Evolutionary conservation across 2,113 vertebrate genomes (phyloP), one percentile per base, ranked within the genome.

Genomic region (Orientallactaga bullata): DNA sequence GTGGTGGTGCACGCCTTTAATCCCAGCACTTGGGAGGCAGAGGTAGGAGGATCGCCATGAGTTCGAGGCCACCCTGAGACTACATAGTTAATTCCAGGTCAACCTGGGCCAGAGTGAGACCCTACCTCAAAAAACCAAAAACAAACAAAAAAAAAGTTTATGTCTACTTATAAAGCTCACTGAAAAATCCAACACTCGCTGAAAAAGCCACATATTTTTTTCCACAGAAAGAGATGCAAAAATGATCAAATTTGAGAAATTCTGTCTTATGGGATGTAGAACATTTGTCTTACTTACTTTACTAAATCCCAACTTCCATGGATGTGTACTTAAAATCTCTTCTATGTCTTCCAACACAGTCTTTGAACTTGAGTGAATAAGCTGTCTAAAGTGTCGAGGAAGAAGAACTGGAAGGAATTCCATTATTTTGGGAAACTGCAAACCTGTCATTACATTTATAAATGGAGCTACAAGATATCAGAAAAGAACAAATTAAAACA

Each of bases 291-390:
- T 95, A 97, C 98, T 98, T 96, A 98, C 98, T 93, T 63, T 97
- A 69, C 94, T 96, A 97, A 98, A 98, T 93, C 98, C 98, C 94
- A 98, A 97, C 88, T 98, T 98, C 98, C 98, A 98, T 0, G 98
- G 98, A 11, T 97, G 89, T 4, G 96, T 89, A 63, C 88, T 69
- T 90, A 98, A 96, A 73, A 98, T 97, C 15, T 92, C 69, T 91
- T 98, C 95, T 95, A 98, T 80, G 24, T 81, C 39, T 88, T 39
- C 51, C 63, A 97, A 69, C 13, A 94, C 30, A 11, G 28, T 1
- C 2, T 76, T 58, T 76, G 93, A 91, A 92, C 16, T 17, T n/a
- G 77, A 65, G 32, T 0, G 79, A 47, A 98, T 35, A 26, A 98
- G 96, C 71, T 0, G 68, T 94, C 87, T 97, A 78, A 98, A 97